These are phyloP conservation scores for Helobdella robusta DNA, from an alignment of 2,888 invertebrate genomes.

Conservation along the genomic window DNA sequence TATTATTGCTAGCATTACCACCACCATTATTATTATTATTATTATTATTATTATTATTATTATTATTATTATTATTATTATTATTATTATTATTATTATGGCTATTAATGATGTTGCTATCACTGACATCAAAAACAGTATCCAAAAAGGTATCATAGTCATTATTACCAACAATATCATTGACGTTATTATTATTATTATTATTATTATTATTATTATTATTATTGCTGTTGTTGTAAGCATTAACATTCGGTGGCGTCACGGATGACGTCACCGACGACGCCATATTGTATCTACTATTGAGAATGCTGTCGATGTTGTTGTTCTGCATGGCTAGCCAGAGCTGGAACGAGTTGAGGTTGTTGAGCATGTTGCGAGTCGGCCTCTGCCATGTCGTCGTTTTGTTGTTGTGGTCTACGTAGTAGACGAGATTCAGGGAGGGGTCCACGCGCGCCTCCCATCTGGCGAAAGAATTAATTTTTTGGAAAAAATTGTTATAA, in stretches of 20 bases:
- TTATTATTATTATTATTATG: too few relatives aligned
- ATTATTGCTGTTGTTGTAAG: neutral
- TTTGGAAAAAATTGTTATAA: neutral
- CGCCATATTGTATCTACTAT: neutral
- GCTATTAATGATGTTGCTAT: too few relatives aligned
- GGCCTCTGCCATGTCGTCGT: constrained; percentile 21
- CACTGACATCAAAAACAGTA: too few relatives aligned
- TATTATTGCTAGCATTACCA: too few relatives aligned
- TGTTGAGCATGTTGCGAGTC: constrained; percentile 10
- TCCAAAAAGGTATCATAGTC: too few relatives aligned
- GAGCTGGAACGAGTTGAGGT: neutral
- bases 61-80: too few relatives aligned
- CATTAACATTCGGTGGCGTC: neutral
- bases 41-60: too few relatives aligned
- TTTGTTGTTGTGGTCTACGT: constrained; percentile 21
- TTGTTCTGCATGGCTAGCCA: neutral
- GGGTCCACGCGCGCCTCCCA: too few relatives aligned
- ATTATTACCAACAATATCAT: too few relatives aligned
- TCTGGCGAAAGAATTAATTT: neutral
- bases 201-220: constrained; percentile 6
- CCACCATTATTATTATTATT: too few relatives aligned
- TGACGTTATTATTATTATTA: constrained; percentile 1
- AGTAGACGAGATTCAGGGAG: too few relatives aligned
- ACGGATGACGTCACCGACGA: neutral
- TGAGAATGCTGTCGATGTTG: neutral